Evolutionary conservation across 2,888 invertebrate species (phyloP), one percentile per base, ranked within the genome.

Genomic region (Chaitophorus viminalis): DNA sequence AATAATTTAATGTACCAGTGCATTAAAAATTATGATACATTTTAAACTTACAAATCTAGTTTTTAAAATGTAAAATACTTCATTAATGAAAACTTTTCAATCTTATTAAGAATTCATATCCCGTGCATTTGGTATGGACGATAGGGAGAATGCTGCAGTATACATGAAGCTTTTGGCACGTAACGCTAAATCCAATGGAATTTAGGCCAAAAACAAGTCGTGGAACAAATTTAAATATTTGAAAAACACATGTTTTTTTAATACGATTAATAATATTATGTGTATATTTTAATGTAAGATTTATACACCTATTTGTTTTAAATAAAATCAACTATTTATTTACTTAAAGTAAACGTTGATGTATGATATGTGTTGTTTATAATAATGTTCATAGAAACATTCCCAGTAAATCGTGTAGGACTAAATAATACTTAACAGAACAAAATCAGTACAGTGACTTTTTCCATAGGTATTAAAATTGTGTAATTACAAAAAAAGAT

Each of bases 191-290:
- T 46, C 31, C 60, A 65, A 65, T 87, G 87, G 87, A 87, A 87
- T 87, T 87, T 79, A 87, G 87, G 87, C 87, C 87, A 87, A 78
- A 86, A 78, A 78, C 78, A 85, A 85, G 84, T 68, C 76, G 65
- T 18, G 68, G 65, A 84, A 77, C 84, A 85, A 77, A 77, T 85
- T 85, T 77, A 77, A 85, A 75, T 83, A 75, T 75, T 83, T 75
- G 36, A 65, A 75, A 84, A 84, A 85, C 65, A 85, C 76, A 77
- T 85, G 76, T 77, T 77, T 75, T 76, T n/a, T 25, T 17, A 68
- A 76, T 77, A 68, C 17, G 5, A 52, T 85, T 76, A 85, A 77
- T n/a, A 77, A 52, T 68, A 76, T 33, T 33, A 3, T 31, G 17
- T 31, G 46, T 31, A 4, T 68, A 52, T 68, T 85, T n/a, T 31